Percentiles rank a stretch among this genome's conserved stretches.
Evolutionary conservation across 2,888 invertebrate genomes (phyloP).

Genomic region (Polyommatus icarus): DNA sequence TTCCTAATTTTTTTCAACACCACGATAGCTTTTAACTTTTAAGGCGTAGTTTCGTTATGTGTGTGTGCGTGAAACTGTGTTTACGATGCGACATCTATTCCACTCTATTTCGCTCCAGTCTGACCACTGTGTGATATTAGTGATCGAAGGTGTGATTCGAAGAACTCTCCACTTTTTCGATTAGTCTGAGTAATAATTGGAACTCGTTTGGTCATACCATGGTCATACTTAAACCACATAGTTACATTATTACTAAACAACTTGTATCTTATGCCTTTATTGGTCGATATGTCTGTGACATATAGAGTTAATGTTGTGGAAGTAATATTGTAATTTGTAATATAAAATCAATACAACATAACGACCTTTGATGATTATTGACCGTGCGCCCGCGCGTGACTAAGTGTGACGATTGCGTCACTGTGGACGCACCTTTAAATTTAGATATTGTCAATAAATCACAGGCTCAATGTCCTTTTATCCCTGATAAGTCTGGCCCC

Average conservation of each 20-base stretch:
- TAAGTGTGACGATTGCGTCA: constrained; percentile 40
- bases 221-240: neutral
- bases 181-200: no score
- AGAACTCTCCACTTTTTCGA: no score
- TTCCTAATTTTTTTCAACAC: neutral
- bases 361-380: constrained; percentile 38
- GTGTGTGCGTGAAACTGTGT: neutral
- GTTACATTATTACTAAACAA: no score
- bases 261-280: neutral
- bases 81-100: neutral
- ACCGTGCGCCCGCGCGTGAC: constrained; percentile 42
- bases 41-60: neutral
- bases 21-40: neutral
- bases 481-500: neutral
- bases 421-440: constrained; percentile 34
- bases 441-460: constrained; percentile 23
- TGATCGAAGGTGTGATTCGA: no score
- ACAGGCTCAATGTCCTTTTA: neutral
- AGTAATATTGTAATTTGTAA: neutral
- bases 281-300: constrained; percentile 15
- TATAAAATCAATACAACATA: constrained; percentile 26
- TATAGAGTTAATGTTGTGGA: neutral
- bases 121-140: no score
- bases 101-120: no score
- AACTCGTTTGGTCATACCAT: neutral